Percentiles rank a stretch among this genome's conserved stretches.
Conservation (phyloP, 2,113 vertebrate species). For the Mesitornis unicolor region DNA sequence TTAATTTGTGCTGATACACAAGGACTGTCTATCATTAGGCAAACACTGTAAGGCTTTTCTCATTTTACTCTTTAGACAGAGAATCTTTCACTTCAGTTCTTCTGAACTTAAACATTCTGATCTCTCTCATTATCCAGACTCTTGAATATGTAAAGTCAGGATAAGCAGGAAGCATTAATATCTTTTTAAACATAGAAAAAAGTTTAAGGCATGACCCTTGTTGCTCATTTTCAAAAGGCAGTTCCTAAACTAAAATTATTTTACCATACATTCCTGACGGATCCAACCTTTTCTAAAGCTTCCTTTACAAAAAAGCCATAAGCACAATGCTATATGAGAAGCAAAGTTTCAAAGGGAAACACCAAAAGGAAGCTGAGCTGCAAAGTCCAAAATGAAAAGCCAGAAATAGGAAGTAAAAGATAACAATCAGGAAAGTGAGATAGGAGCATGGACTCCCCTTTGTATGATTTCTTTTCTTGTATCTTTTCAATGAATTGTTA, state of each 20-base stretch:
- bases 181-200: constrained; percentile 6
- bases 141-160: background rate
- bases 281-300: constrained; percentile 35
- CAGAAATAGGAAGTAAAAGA: constrained; percentile 60
- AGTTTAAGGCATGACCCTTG: background rate
- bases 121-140: background rate
- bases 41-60: background rate
- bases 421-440: constrained; percentile 62
- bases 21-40: background rate
- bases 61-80: background rate
- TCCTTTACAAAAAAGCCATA: constrained; percentile 21
- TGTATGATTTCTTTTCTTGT: constrained; percentile 59
- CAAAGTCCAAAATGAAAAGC: constrained; percentile 61
- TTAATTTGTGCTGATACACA: background rate
- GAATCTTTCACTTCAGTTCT: background rate
- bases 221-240: background rate
- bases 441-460: constrained; percentile 33
- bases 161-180: background rate
- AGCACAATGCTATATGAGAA: constrained; percentile 40
- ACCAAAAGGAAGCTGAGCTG: constrained; percentile 60
- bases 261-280: constrained; percentile 37
- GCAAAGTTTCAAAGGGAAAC: constrained; percentile 49
- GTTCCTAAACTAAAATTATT: constrained; percentile 50
- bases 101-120: background rate
- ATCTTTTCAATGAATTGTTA: constrained; percentile 62